Evolutionary conservation across 2,888 invertebrate genomes (phyloP).

Genomic region (Heliconius cydno): DNA sequence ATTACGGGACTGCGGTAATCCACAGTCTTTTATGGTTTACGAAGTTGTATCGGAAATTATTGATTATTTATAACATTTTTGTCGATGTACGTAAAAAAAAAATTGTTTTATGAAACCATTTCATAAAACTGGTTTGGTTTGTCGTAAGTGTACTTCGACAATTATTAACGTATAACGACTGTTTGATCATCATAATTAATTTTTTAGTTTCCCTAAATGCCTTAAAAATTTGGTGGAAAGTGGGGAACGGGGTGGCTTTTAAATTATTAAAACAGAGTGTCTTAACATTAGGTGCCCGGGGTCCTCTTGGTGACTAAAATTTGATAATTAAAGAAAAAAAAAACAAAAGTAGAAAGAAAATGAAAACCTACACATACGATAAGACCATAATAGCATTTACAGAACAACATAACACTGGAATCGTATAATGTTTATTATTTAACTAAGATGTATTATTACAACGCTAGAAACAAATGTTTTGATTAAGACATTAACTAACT

Average conservation of each 20-base stretch:
- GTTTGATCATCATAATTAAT: too few relatives aligned
- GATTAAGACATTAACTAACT: background rate
- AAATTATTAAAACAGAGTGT: too few relatives aligned
- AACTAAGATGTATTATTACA: background rate
- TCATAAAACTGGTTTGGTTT: background rate
- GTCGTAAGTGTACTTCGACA: background rate
- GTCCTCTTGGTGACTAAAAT: too few relatives aligned
- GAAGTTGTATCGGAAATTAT: slow-evolving; percentile 3
- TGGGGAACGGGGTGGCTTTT: too few relatives aligned
- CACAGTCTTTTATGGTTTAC: background rate
- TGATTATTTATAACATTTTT: slow-evolving; percentile 8
- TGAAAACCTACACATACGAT: background rate
- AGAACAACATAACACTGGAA: background rate
- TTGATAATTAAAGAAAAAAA: too few relatives aligned
- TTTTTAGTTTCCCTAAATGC: too few relatives aligned
- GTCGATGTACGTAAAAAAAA: background rate
- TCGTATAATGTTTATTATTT: background rate
- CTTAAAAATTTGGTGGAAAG: too few relatives aligned
- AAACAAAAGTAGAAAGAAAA: too few relatives aligned
- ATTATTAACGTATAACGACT: background rate
- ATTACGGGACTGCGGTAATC: background rate
- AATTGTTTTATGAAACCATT: background rate
- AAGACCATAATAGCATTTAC: background rate
- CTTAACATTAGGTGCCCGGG: too few relatives aligned
- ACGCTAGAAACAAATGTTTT: background rate